Evolutionary conservation across 2,888 invertebrate species (phyloP), one percentile per base, ranked within the genome.

Genomic region (Achlya flavicornis): DNA sequence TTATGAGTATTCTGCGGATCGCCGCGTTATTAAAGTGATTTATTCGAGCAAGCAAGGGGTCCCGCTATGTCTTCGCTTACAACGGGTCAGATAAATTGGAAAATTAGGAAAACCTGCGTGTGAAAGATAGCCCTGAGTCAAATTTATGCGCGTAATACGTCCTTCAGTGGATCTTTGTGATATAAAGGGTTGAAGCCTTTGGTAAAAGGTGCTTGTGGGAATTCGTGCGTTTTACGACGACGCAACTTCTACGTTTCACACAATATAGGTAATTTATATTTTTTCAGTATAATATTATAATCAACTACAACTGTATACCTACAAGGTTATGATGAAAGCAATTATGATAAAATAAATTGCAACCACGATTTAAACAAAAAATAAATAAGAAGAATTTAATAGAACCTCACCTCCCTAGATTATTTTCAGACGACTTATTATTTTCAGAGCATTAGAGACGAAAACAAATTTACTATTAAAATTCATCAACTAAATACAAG

Each of bases 1-100:
- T 77, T 78, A 77, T 80, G 77, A 80, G 83, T 83, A 80, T 77
- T 78, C 76, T 77, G 70, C 71, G 76, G 75, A 72, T 70, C 75
- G 81, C 75, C 67, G 71, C 75, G 81, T 77, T 74, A 80, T 82
- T 86, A 86, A 84, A 66, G 73, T 88, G 87, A 90, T 89, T 90
- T 90, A 89, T 84, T 66, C 58, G 67, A 71, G 66, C 75, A 75
- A 71, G 66, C 75, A 75, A 67, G 67, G 81, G 76, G 69, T 73
- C 77, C 61, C 65, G 63, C 69, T 41, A 59, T 76, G 78, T 79
- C 80, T 79, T 80, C 72, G 66, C 77, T 69, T 19, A 64, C 63
- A 67, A 70, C 53, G 81, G 79, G 81, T 79, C 81, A 80, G 74
- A 88, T 87, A 86, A 83, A 88, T 87, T 75, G 76, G 75, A 70